Percentiles rank a stretch among this genome's conserved stretches.
These are phyloP conservation scores for Phylloscopus whistleri DNA, from an alignment of 2,113 vertebrate species.

Conservation along the genomic window DNA sequence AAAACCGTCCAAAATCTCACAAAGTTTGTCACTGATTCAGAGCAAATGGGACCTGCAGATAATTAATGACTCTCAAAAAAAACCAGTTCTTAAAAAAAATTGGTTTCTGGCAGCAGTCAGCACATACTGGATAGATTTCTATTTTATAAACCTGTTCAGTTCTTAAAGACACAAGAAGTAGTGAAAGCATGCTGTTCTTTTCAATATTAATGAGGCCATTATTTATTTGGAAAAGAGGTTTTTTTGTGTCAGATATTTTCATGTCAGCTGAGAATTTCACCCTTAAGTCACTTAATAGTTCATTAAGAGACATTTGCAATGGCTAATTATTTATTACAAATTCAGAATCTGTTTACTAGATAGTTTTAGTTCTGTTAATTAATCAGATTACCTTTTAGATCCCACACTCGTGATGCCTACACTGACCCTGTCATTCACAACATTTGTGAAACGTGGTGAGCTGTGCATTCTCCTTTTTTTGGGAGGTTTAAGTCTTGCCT, in stretches of 20 bases:
- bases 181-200: constrained; percentile 21
- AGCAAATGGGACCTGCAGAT: constrained; percentile 45
- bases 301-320: constrained; percentile 18
- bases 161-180: constrained; percentile 41
- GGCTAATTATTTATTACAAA: constrained; percentile 53
- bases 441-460: background rate
- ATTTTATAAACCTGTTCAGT: constrained; percentile 15
- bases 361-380: constrained; percentile 40
- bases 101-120: constrained; percentile 44
- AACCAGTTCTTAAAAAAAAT: constrained; percentile 45
- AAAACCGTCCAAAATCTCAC: constrained; percentile 47
- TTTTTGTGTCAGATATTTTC: background rate
- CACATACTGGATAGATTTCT: constrained; percentile 12
- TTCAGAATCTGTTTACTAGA: constrained; percentile 36
- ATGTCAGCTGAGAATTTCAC: constrained; percentile 9
- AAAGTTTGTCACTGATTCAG: constrained; percentile 57
- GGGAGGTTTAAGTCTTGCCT: background rate
- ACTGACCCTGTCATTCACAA: background rate
- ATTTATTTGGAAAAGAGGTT: background rate
- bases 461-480: background rate
- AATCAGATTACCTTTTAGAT: constrained; percentile 5
- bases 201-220: constrained; percentile 38
- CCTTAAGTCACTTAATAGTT: constrained; percentile 32
- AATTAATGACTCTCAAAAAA: constrained; percentile 65
- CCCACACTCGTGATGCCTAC: background rate